These are phyloP conservation scores for Hesperophylax magnus DNA, from an alignment of 1,140 invertebrate species.

Conservation along the genomic window DNA sequence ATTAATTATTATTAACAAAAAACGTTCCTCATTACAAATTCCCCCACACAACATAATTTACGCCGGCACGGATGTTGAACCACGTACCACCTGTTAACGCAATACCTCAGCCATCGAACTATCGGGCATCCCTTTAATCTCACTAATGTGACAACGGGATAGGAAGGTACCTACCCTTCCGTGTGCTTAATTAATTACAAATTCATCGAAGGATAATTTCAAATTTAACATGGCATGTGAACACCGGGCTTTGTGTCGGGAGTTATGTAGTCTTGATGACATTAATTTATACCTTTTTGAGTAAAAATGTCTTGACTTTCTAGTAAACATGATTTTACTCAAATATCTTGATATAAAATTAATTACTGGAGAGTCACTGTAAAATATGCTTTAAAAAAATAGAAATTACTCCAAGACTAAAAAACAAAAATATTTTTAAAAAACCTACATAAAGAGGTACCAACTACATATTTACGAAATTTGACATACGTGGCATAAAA, in stretches of 20 bases:
- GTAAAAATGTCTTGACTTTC: too few species aligned
- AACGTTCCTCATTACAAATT: constrained; percentile 12
- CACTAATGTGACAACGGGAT: constrained; percentile 34
- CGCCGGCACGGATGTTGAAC: background rate
- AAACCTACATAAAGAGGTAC: too few species aligned
- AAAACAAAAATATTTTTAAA: too few species aligned
- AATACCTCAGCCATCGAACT: constrained; percentile 5
- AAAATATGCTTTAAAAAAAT: too few species aligned
- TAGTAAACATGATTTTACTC: too few species aligned
- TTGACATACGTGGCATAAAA: too few species aligned
- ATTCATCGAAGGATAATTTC: constrained; percentile 49
- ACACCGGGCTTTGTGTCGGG: background rate
- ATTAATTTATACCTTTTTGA: too few species aligned
- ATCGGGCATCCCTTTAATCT: constrained; percentile 28
- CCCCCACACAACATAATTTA: constrained; percentile 30
- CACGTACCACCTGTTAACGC: constrained; percentile 44
- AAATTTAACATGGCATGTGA: constrained; percentile 48
- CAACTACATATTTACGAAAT: too few species aligned
- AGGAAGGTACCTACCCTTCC: constrained; percentile 16
- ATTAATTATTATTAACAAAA: background rate
- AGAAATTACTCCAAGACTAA: too few species aligned
- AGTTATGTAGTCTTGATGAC: too few species aligned
- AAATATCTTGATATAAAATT: too few species aligned
- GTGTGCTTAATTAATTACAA: constrained; percentile 50
- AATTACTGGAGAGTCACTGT: too few species aligned